Base-by-base conservation (phyloP, 1,140 invertebrate genomes). In the Meloidogyne chitwoodi region DNA sequence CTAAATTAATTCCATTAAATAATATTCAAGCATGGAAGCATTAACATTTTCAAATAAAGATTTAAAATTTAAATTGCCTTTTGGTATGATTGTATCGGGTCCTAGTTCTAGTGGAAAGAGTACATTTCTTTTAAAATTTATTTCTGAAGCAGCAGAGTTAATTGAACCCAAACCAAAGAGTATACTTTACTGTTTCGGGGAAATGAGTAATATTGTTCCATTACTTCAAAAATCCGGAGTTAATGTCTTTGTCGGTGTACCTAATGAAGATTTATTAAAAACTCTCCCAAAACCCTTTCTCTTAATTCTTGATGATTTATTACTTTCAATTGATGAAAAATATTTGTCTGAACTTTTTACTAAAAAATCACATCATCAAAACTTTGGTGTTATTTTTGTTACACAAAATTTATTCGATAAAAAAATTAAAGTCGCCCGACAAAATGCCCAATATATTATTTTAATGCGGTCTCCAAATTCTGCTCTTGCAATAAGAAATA, bases 131-230 rank as follows among this genome's bases (percentile, higher is more conserved):
- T 2, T 34, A 34, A 48, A 63, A 44, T 75, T 75, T 22, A 48
- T 75, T 27, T 29, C 63, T 11, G 29, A 75, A 16, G 2, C 63
- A 1, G 14, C 12, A 14, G 63, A 75, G 11, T 22, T 75, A 31
- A 75, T 75, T n/a, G 44, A 72, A 4, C 41, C 41, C 6, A n/a
- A 14, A 6, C 73, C 73, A 0, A 31, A 64, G 14, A 24, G 26
- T 34, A 27, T 77, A 2, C 27, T 76, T n/a, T 76, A 76, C 56
- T 31, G 29, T 14, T 76, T 61, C 24, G 75, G 75, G 1, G 75
- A 77, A 38, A 48, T 77, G 74, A 29, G 16, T n/a, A 77, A 8
- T 19, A 77, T 76, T 41, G 26, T 61, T 2, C 31, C 64, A 3
- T 5, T 26, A n/a, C 29, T 38, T 16, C 34, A 76, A 76, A 76